A percentile compares a stretch with the other conserved stretches of the same genome.
phyloP scores from a whole-genome alignment of 1,140 invertebrate genomes.

The Aphelenchoides fujianensis region DNA sequence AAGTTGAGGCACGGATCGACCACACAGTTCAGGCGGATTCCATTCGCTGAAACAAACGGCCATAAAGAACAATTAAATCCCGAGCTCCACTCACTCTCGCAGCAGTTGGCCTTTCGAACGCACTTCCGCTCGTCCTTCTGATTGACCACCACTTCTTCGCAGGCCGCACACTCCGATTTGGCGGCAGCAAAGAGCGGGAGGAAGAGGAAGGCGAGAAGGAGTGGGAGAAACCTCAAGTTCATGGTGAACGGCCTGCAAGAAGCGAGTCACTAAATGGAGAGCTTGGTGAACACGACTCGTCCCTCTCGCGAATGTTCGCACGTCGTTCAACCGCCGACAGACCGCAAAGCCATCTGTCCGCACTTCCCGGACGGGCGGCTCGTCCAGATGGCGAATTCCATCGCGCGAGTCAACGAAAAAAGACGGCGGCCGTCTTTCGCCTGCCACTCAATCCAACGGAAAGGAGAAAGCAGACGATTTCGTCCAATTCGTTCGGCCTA shows the following conservation, averaged over 20 bases:
- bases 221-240: too few species aligned
- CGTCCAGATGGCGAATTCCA: neutral
- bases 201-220: conserved; percentile 10
- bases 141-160: conserved; percentile 7
- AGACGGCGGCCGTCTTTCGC: too few species aligned
- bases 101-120: conserved; percentile 10
- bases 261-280: neutral
- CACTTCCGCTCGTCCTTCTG: conserved; percentile 11
- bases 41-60: conserved; percentile 7
- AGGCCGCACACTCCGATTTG: conserved; percentile 1
- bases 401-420: too few species aligned
- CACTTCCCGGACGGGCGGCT: neutral
- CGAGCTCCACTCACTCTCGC: conserved; percentile 7
- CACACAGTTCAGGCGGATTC: conserved; percentile 13
- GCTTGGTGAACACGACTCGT: neutral
- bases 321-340: neutral
- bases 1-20: conserved; percentile 10
- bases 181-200: neutral
- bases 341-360: neutral
- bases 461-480: neutral
- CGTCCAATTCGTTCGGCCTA: neutral
- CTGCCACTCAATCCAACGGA: too few species aligned
- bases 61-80: neutral
- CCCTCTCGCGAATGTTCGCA: neutral
- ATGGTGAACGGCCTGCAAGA: too few species aligned